A percentile compares a stretch with the other conserved stretches of the same genome.
phyloP scores from a whole-genome alignment of 2,113 vertebrate species.

The Pluvialis apricaria region DNA sequence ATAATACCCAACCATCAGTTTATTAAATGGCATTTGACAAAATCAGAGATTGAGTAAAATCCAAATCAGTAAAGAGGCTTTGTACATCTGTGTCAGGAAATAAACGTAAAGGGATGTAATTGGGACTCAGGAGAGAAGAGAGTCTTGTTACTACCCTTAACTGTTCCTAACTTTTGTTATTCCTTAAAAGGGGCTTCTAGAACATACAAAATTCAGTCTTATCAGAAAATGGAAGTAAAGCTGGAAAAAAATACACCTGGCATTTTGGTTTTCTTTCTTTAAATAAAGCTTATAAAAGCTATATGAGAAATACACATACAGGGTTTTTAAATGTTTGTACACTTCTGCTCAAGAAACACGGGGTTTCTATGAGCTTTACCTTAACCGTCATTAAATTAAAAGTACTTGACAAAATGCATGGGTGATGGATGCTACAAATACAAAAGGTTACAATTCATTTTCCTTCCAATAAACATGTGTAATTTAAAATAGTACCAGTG shows the following conservation, averaged over 20 bases:
- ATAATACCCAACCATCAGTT: background rate
- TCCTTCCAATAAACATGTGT: background rate
- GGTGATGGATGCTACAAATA: background rate
- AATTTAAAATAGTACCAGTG: background rate
- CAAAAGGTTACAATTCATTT: background rate
- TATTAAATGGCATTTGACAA: conserved; percentile 14
- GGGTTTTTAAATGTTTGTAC: background rate
- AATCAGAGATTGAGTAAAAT: background rate
- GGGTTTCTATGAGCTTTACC: background rate
- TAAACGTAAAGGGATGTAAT: background rate
- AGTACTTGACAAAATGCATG: background rate
- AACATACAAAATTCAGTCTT: background rate
- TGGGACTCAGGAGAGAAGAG: background rate
- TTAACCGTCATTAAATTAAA: background rate
- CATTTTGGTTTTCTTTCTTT: background rate
- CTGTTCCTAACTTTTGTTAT: background rate
- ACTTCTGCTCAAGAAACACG: background rate
- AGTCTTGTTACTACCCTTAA: background rate
- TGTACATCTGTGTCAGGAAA: background rate
- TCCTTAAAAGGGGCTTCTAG: background rate
- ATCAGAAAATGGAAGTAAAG: background rate
- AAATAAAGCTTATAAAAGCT: background rate
- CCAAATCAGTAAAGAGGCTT: background rate
- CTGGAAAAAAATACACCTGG: background rate
- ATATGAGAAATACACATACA: background rate